Conservation (phyloP, 1,140 invertebrate species). For the Piezodorus guildinii region DNA sequence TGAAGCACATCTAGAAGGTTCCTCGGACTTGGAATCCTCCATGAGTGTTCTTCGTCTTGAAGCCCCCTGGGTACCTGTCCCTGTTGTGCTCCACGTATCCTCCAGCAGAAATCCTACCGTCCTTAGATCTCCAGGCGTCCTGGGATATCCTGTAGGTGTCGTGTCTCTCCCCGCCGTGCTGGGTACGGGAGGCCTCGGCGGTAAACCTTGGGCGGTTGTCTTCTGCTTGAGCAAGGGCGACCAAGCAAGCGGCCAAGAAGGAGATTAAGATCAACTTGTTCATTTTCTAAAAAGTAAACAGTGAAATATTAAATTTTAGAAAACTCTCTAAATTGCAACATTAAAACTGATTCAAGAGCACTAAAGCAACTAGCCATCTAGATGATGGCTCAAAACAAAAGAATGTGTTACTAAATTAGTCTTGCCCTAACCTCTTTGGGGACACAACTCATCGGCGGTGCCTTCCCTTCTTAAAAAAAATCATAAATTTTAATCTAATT, state of each 20-base stretch:
- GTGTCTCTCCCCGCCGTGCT: not conserved
- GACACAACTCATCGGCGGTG: too few species aligned
- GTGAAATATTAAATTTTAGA: too few species aligned
- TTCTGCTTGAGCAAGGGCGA: not conserved
- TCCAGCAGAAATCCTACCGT: conserved; percentile 6
- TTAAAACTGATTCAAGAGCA: too few species aligned
- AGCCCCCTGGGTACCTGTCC: not conserved
- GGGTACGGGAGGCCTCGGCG: not conserved
- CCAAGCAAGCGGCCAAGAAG: not conserved
- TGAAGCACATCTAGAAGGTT: not conserved
- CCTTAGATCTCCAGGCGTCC: conserved; percentile 10
- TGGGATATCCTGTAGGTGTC: not conserved
- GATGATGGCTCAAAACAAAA: too few species aligned
- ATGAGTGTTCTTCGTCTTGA: conserved; percentile 7
- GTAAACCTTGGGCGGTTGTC: not conserved
- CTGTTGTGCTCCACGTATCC: conserved; percentile 17
- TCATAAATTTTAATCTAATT: too few species aligned
- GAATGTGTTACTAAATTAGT: too few species aligned
- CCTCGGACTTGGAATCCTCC: conserved; percentile 10
- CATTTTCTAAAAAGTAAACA: conserved; percentile 2
- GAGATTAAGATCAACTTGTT: not conserved
- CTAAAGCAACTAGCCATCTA: too few species aligned
- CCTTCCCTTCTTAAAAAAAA: too few species aligned
- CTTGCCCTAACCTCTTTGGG: too few species aligned
- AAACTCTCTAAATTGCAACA: too few species aligned